Base-by-base conservation (phyloP, 2,888 invertebrate species). In the Caenorhabditis becei region DNA sequence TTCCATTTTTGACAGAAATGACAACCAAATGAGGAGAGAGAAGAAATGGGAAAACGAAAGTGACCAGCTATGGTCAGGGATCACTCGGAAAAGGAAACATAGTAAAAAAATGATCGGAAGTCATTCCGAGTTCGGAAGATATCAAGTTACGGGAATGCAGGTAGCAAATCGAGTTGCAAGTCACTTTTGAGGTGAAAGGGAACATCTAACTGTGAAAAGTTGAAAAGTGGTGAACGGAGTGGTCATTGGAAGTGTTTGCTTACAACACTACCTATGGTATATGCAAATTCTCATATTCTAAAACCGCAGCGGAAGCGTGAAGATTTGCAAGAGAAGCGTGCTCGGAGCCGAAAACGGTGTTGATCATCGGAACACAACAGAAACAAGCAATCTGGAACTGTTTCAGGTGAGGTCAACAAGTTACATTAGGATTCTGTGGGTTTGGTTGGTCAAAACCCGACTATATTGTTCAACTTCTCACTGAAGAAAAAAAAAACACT, bases 1-100 rank as follows among this genome's bases (percentile, higher is more conserved):
- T 32, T 47, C 49, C 44, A 28, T 65, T 72, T 74, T 75, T 74
- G 74, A 74, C 74, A 74, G 74, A 59, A 37, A 65, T 74, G 74
- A 66, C 65, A 59, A 65, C 51, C 35, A 44, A 49, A 59, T 37
- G 51, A 74, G 37, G 51, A 41, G 47, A 14, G 10, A 14, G 41
- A 26, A 65, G 49, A 72, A 58, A 49, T 20, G 35, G 20, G 49
- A 0, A 51, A 32, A 53, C 10, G 23, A 32, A 23, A 26, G 18
- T n/a, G 18, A 20, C 4, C 47, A 20, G 3, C 10, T 2, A 5
- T 18, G 20, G 20, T 10, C 5, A 35, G 24, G 58, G 54, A n/a
- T 26, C 28, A 32, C 14, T 20, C 18, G 32, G 7, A 7, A 7
- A 2, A 11, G 16, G 32, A 35, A 24, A 24, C 2, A 23, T 0